Base-by-base conservation (phyloP, 2,888 invertebrate species). In the Encarsia formosa region DNA sequence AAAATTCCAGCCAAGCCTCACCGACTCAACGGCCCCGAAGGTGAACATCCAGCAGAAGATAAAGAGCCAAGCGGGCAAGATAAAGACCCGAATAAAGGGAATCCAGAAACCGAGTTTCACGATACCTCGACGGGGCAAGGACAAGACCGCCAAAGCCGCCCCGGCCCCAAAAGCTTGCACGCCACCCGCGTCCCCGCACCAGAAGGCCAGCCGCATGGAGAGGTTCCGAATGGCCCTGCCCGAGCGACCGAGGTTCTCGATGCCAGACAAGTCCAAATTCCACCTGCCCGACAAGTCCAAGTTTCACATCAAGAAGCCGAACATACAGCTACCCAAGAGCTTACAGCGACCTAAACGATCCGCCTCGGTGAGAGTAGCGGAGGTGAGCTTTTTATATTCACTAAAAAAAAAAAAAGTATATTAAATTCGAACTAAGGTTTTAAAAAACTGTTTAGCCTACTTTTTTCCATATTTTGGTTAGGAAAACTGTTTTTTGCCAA, bases 31-130 rank as follows among this genome's bases (percentile, higher is more conserved):
- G 6, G 15, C 20, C 3, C 15, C 42, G 45, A 44, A 51, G 49
- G 20, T 26, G n/a, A n/a, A n/a, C n/a, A n/a, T 56, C 4, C 56
- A 52, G 61, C 82, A 85, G 29, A 84, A 84, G 60, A 63, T 88
- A 41, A 83, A 82, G 62, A 79, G 76, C 32, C 86, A 88, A 69
- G 87, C 88, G 15, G 86, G 83, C 23, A 86, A 85, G 72, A 70
- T 91, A 23, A 84, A 83, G 69, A 81, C 81, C 1, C 85, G 85
- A 67, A 67, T 87, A 50, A 81, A 82, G 64, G 80, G 76, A 56
- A 80, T 84, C 5, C 81, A 84, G 66, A 77, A 81, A 60, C 79
- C 81, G 38, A 76, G 75, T 31, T 78, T 80, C 55, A 65, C 68
- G n/a, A 73, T 76, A 69, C 75, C 70, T 1, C 52, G 20, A 0